phyloP scores from a whole-genome alignment of 1,140 invertebrate genomes.

The Chironomus striatipennis region DNA sequence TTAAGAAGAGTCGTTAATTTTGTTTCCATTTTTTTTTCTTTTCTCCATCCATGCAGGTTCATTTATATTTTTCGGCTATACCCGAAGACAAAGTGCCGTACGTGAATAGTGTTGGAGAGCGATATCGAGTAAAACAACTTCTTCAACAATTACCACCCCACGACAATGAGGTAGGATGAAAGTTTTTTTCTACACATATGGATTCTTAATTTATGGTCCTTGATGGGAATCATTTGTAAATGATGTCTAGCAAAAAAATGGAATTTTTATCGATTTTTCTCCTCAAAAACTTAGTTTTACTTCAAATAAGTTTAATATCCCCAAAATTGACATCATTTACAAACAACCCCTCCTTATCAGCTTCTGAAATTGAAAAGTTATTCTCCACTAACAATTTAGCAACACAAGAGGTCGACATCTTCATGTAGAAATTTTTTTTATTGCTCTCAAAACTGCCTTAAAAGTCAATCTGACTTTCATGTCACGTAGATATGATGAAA shows the following conservation, averaged over 20 bases:
- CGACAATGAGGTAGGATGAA: constrained; percentile 72
- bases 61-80: constrained; percentile 89
- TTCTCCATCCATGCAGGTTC: constrained; percentile 60
- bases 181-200: too few species aligned
- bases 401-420: background rate
- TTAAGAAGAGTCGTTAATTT: background rate
- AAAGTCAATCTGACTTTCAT: constrained; percentile 4
- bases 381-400: background rate
- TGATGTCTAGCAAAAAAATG: too few species aligned
- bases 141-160: constrained; percentile 94
- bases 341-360: too few species aligned
- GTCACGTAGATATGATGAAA: constrained; percentile 14
- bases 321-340: too few species aligned
- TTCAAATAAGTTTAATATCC: too few species aligned
- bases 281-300: too few species aligned
- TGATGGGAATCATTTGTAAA: too few species aligned
- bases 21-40: background rate
- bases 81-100: constrained; percentile 97
- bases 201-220: too few species aligned
- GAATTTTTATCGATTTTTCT: too few species aligned
- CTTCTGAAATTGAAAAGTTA: constrained; percentile 19
- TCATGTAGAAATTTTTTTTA: background rate
- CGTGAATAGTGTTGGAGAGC: constrained; percentile 90
- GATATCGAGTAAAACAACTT: constrained; percentile 88
- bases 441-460: background rate